These are phyloP conservation scores for Bubo blakistoni DNA, from an alignment of 2,113 vertebrate genomes.

Conservation along the genomic window DNA sequence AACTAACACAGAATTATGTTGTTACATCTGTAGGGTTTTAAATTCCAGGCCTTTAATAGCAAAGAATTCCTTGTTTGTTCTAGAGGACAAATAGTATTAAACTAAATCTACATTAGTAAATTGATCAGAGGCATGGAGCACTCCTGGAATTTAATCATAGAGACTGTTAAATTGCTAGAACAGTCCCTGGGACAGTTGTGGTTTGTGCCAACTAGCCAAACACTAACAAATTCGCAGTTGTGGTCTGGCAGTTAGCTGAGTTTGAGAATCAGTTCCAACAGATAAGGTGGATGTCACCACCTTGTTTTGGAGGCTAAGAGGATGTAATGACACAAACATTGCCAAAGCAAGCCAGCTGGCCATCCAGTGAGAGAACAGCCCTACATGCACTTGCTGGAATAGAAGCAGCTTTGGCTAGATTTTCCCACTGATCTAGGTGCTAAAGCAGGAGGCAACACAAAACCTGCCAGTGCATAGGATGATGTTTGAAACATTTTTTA, in stretches of 20 bases:
- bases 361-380: not conserved
- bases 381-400: not conserved
- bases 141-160: not conserved
- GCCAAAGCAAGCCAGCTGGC: not conserved
- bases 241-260: not conserved
- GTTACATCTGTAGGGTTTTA: not conserved
- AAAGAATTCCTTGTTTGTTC: not conserved
- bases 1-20: not conserved
- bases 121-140: not conserved
- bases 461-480: not conserved
- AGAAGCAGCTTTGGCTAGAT: not conserved
- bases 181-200: not conserved
- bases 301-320: not conserved
- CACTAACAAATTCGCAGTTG: not conserved
- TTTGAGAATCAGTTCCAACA: not conserved
- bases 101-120: not conserved
- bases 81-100: not conserved
- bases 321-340: not conserved
- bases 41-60: not conserved
- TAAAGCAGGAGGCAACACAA: not conserved
- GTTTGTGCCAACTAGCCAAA: not conserved
- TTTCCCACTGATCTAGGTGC: not conserved
- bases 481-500: not conserved
- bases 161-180: not conserved
- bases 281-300: not conserved